Evolutionary conservation across 2,113 vertebrate species (phyloP).

Genomic region (Rhea pennata): DNA sequence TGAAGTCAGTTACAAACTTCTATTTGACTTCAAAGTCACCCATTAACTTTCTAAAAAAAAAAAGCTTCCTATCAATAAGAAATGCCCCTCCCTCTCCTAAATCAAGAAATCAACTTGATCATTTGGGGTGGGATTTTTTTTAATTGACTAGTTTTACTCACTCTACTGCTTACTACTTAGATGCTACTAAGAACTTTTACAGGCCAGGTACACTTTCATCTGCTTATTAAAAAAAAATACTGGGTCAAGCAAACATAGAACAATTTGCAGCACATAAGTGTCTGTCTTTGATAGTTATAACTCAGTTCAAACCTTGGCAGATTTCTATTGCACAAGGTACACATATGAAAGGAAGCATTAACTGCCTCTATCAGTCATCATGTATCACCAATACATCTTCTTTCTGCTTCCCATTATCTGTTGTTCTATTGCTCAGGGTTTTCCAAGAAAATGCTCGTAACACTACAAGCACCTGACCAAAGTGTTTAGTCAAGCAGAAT

Average conservation of each 20-base stretch:
- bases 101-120: background rate
- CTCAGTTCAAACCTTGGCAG: background rate
- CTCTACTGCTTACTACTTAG: background rate
- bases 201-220: background rate
- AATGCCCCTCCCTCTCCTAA: background rate
- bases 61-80: background rate
- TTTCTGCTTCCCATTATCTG: background rate
- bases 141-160: background rate
- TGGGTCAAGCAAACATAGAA: accelerated
- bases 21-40: background rate
- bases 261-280: accelerated
- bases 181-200: background rate
- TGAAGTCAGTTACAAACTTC: background rate
- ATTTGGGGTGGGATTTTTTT: background rate
- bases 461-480: background rate
- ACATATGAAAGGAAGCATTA: background rate
- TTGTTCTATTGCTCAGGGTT: background rate
- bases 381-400: background rate
- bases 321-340: background rate
- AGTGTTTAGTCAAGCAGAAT: background rate
- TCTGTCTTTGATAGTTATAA: background rate
- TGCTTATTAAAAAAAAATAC: background rate
- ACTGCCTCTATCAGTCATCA: background rate
- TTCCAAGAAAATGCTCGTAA: background rate
- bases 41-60: background rate